Conservation (phyloP, 2,113 vertebrate species). For the Lycocorax pyrrhopterus region DNA sequence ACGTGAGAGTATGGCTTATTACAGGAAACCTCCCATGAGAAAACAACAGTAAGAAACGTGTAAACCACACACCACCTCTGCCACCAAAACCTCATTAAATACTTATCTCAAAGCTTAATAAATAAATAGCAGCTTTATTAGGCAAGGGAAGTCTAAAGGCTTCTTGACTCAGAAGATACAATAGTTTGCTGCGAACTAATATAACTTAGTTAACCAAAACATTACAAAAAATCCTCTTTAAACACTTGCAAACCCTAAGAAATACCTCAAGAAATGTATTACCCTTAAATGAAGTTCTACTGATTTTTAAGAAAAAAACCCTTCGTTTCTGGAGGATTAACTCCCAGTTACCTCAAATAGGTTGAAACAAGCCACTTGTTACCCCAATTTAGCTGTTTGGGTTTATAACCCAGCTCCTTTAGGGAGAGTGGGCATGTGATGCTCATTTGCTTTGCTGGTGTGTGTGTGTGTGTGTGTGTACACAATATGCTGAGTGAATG, state of each 20-base stretch:
- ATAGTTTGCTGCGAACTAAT: not conserved
- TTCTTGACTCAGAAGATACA: not conserved
- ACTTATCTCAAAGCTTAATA: not conserved
- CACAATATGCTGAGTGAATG: rapidly evolving
- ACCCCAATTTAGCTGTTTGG: not conserved
- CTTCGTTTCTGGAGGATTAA: not conserved
- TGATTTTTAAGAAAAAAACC: not conserved
- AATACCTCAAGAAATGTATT: not conserved
- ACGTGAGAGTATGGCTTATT: not conserved
- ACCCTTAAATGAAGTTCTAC: not conserved
- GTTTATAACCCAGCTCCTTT: not conserved
- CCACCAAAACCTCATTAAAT: not conserved
- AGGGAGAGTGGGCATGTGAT: not conserved
- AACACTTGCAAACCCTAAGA: not conserved
- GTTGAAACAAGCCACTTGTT: not conserved
- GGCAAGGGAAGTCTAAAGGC: not conserved
- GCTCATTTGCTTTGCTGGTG: not conserved
- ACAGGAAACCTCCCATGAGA: not conserved
- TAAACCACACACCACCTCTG: not conserved
- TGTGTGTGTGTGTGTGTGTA: not conserved
- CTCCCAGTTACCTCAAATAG: not conserved
- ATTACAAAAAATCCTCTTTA: not conserved
- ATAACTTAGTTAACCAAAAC: not conserved
- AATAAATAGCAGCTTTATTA: not conserved
- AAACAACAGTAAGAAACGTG: not conserved